A percentile compares a stretch with the other conserved stretches of the same genome.
Evolutionary conservation across 2,113 vertebrate species (phyloP).

Genomic region (Pluvianellus socialis): DNA sequence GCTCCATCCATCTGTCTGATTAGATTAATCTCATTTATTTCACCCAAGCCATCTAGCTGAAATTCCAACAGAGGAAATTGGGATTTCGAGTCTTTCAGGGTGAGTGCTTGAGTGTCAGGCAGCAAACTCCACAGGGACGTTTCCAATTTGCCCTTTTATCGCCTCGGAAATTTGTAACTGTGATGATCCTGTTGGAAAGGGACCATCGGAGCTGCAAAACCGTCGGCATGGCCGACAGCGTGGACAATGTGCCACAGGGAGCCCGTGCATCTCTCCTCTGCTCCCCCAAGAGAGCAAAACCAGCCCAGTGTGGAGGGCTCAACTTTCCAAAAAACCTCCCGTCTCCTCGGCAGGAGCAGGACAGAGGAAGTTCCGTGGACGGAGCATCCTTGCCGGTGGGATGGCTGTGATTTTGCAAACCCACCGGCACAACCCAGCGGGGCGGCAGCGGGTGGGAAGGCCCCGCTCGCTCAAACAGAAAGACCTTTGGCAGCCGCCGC

Average conservation of each 20-base stretch:
- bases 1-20: constrained; percentile 30
- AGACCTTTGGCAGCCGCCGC: not conserved
- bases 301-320: not conserved
- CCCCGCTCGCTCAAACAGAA: constrained; percentile 38
- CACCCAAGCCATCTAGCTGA: not conserved
- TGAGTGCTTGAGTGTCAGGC: not conserved
- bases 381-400: not conserved
- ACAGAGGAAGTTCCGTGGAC: not conserved
- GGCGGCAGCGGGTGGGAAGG: not conserved
- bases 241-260: not conserved
- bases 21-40: constrained; percentile 24
- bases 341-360: not conserved
- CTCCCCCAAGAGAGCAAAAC: not conserved
- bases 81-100: not conserved
- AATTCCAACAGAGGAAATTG: not conserved
- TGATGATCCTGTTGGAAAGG: not conserved
- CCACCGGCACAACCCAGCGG: not conserved
- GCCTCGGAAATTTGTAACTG: not conserved
- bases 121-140: not conserved
- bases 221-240: not conserved
- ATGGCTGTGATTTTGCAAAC: not conserved
- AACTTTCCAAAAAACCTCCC: not conserved
- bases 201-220: rapidly evolving
- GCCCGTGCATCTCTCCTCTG: rapidly evolving
- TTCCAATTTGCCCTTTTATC: not conserved